Evolutionary conservation across 1,140 invertebrate species (phyloP), one percentile per base, ranked within the genome.

Genomic region (Eueides isabella): DNA sequence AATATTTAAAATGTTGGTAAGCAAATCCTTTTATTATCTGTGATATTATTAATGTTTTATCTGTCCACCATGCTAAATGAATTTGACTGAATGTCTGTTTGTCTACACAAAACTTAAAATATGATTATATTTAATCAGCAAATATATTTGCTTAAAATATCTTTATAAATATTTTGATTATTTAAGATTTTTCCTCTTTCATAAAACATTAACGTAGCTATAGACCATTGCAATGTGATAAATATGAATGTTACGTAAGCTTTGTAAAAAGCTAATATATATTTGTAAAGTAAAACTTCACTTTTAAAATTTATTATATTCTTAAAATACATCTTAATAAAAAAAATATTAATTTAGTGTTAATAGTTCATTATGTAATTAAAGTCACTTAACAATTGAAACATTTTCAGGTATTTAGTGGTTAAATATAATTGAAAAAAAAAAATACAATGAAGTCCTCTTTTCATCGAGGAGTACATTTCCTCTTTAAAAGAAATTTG

Each of bases 401-500:
- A 55, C 12, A 26, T 55, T 38, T 55, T 23, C 48, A 55, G 48
- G 26, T 55, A 55, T 11, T 55, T 26, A 55, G 41, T 19, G 41
- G n/a, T 19, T 26, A 55, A 55, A 55, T 0, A 19, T 9, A 7
- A 63, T 9, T 30, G 23, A 23, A 19, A 29, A 63, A 63, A 63
- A 16, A 16, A 30, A 16, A 63, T 1, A 63, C 61, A 26, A 80
- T 78, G 55, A 81, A 79, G 41, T 88, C 87, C 7, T 70, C 77
- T 30, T 86, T 85, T 76, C 74, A 82, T 31, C 72, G 88, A 38
- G 84, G 89, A 11, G 76, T 90, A 4, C 73, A 82, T 67, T 83
- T 85, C 30, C 81, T 94, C 66, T 95, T 95, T 85, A 95, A 95
- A 55, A 96, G 95, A 84, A 96, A 96, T 82, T 83, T 96, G 30